Evolutionary conservation across 2,888 invertebrate species (phyloP), one percentile per base, ranked within the genome.

Genomic region (Calameuta idolon): DNA sequence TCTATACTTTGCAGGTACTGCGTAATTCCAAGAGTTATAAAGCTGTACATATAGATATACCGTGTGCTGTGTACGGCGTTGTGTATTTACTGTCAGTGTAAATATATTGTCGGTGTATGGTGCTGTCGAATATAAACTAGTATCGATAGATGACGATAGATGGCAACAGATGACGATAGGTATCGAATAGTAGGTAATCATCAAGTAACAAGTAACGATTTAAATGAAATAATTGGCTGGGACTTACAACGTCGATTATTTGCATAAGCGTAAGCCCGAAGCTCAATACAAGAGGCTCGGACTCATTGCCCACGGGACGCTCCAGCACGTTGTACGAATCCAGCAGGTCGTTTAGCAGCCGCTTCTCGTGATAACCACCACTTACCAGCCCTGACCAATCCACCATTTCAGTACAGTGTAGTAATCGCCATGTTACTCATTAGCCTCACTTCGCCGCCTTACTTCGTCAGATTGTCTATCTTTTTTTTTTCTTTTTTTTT

Each of bases 261-360:
- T 98, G 98, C 97, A 97, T 97, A 93, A 98, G 95, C 92, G 98
- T 98, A 93, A 98, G 96, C 93, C 98, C 98, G 94, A 98, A 98
- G 94, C 97, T 97, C 93, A 98, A 95, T 94, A 96, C 96, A 92
- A 98, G 95, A 91, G 98, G 97, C 93, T 98, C 98, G 93, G 97
- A 97, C 94, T 98, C 98, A 94, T 98, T 98, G 93, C 97, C 96
- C 92, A 98, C 98, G 90, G 97, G 97, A 92, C 98, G 95, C 94
- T 98, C 98, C 93, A 98, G 94, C 92, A 96, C 96, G 94, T 98
- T 98, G 95, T 98, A 98, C 92, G 96, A 94, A 93, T 97, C 97
- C 93, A 98, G 94, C 92, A 98, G 95, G 94, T 96, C 96, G 93
- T 96, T 96, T 92, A 98, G 95, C 92, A 98, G 94, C 93, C 96